Base-by-base conservation (phyloP, 2,113 vertebrate genomes). In the Pristiophorus japonicus region DNA sequence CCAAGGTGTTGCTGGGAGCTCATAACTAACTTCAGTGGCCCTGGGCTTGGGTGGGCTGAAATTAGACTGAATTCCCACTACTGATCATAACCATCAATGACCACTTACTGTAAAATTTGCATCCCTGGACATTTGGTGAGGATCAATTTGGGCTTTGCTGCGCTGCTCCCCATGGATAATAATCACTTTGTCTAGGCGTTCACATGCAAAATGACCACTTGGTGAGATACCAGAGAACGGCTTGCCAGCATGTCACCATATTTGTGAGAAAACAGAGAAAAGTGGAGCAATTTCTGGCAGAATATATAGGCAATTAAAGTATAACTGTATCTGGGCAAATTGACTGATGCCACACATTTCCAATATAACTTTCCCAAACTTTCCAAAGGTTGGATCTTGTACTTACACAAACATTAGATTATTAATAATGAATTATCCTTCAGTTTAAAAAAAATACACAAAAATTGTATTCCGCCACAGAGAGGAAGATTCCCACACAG, bases 401-500 rank as follows among this genome's bases (percentile, higher is more conserved):
- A 67, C 38, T 30, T 94, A 30, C 63, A 90, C 14, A 51, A 70
- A 30, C 7, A 30, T 70, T 51, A 51, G 2, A 94, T 65, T 63
- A 73, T 65, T 38, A 38, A 34, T n/a, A n/a, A n/a, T n/a, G n/a
- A n/a, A n/a, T n/a, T n/a, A n/a, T 90, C 47, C 10, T 70, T 51
- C 24, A 51, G 1, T 70, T 70, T 70, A 47, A 70, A 47, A 66
- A 30, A 94, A 73, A 24, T 1, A 27, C 11, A 2, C 45, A 12
- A 45, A 34, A 51, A 65, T 5, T 34, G 10, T 94, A 70, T 73
- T 73, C 12, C 55, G 47, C 91, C 98, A 98, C 96, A 95, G 96
- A 97, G 96, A 97, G 97, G 97, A 95, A 96, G n/a, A 85, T 93
- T 96, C 4, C 95, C 95, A 14, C 96, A 65, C 1, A 97, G 96